Percentiles rank a stretch among this genome's conserved stretches.
phyloP scores from a whole-genome alignment of 1,140 invertebrate genomes.

The Odontomachus brunneus region DNA sequence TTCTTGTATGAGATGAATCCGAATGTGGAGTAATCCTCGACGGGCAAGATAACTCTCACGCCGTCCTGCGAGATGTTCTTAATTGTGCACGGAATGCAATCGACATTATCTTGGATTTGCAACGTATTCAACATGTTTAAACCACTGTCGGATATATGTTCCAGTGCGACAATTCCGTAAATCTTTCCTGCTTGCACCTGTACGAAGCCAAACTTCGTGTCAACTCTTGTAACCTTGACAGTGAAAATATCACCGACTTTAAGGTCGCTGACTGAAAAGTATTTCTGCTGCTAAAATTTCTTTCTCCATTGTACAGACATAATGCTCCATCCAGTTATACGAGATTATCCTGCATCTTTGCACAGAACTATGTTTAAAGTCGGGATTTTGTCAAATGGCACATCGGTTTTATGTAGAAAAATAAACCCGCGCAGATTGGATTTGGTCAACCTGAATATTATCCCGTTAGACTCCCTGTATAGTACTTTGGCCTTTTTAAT shows the following conservation, averaged over 20 bases:
- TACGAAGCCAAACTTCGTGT: constrained; percentile 71
- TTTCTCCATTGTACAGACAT: constrained; percentile 87
- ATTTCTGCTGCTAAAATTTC: constrained; percentile 85
- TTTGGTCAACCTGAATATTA: constrained; percentile 86
- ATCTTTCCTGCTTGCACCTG: constrained; percentile 79
- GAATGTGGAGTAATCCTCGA: constrained; percentile 67
- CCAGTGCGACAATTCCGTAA: constrained; percentile 78
- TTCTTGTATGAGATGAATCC: constrained; percentile 66
- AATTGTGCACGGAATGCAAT: constrained; percentile 78
- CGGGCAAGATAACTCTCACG: constrained; percentile 75
- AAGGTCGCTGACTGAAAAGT: constrained; percentile 85
- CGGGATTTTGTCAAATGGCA: constrained; percentile 83
- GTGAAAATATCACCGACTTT: constrained; percentile 85
- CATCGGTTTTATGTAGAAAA: constrained; percentile 83
- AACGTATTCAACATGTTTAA: constrained; percentile 73
- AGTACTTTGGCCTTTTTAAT: constrained; percentile 85
- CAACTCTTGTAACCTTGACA: constrained; percentile 82
- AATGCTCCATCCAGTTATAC: constrained; percentile 87
- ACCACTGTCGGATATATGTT: constrained; percentile 75
- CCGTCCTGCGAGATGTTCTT: constrained; percentile 65
- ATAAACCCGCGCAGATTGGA: constrained; percentile 85
- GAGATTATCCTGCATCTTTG: constrained; percentile 87
- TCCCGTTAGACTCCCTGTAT: constrained; percentile 84
- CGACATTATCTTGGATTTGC: constrained; percentile 83
- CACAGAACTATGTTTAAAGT: constrained; percentile 84